These are phyloP conservation scores for Sylvietta virens DNA, from an alignment of 2,113 vertebrate species.

Conservation along the genomic window DNA sequence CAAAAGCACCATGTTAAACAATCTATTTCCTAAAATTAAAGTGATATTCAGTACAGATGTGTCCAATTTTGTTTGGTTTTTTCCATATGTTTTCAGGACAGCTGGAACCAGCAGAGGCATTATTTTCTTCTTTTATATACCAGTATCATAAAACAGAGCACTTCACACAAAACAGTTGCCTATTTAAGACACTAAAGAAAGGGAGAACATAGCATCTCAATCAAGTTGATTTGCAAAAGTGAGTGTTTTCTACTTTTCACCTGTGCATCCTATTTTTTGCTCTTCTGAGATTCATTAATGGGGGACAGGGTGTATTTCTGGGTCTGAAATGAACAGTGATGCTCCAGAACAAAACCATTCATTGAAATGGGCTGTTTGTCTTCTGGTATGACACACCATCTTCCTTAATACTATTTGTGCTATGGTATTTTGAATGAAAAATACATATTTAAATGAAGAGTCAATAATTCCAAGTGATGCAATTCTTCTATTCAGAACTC, in stretches of 20 bases:
- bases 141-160: background rate
- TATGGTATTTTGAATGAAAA: background rate
- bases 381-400: background rate
- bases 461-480: background rate
- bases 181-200: background rate
- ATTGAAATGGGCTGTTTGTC: background rate
- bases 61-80: background rate
- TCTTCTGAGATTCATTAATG: background rate
- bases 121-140: background rate
- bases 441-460: background rate
- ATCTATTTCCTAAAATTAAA: background rate
- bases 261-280: background rate
- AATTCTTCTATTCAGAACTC: background rate
- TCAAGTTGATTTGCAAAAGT: background rate
- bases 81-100: background rate
- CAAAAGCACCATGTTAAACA: background rate
- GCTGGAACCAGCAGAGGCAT: background rate
- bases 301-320: background rate
- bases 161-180: background rate
- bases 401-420: background rate
- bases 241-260: background rate
- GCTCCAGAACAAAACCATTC: background rate
- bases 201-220: background rate
- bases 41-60: background rate
- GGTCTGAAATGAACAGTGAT: background rate